Conservation (phyloP, 2,888 invertebrate genomes). For the Choreutis nemorana region DNA sequence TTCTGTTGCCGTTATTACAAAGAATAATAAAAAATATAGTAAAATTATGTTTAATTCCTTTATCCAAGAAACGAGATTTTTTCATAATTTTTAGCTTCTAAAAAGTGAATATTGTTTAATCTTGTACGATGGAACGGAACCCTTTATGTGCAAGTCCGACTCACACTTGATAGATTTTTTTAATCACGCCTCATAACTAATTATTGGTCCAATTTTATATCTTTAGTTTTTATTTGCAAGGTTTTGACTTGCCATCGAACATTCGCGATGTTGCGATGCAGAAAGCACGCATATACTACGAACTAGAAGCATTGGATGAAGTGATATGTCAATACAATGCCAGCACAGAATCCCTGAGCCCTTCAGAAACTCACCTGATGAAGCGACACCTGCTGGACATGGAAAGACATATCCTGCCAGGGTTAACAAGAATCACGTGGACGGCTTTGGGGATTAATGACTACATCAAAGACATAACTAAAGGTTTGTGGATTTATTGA, state of each 20-base stretch:
- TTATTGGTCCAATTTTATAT: background rate
- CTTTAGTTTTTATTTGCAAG: conserved; percentile 16
- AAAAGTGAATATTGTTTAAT: too few species aligned
- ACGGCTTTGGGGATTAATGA: conserved; percentile 82
- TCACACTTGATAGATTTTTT: too few species aligned
- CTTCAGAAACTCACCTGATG: conserved; percentile 76
- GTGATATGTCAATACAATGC: conserved; percentile 73
- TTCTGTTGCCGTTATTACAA: too few species aligned
- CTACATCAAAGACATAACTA: conserved; percentile 64
- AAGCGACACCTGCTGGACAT: conserved; percentile 73
- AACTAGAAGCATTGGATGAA: conserved; percentile 67
- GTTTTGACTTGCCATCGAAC: conserved; percentile 47
- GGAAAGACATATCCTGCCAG: conserved; percentile 81
- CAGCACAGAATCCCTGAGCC: conserved; percentile 70
- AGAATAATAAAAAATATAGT: too few species aligned
- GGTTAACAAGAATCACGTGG: conserved; percentile 86
- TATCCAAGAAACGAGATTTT: too few species aligned
- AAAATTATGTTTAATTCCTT: too few species aligned
- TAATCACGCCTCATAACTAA: background rate
- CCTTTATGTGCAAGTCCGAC: too few species aligned
- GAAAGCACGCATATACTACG: conserved; percentile 69
- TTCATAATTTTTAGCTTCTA: too few species aligned
- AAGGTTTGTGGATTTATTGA: conserved; percentile 24
- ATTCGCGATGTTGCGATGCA: conserved; percentile 68
- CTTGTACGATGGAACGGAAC: too few species aligned